Conservation (phyloP, 2,797 vertebrate species). For the Oophaga sylvatica region DNA sequence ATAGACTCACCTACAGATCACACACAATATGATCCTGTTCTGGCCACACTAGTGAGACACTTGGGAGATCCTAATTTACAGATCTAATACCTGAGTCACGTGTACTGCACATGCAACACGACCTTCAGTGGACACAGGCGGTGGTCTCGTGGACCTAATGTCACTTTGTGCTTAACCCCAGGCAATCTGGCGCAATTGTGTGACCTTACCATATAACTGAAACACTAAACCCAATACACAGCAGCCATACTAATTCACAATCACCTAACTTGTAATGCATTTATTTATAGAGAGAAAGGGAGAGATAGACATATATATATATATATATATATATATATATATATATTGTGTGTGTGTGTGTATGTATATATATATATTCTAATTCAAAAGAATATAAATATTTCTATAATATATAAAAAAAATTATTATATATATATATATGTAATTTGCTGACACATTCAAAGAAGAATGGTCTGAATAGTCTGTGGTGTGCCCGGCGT, state of each 20-base stretch:
- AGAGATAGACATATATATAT: not conserved
- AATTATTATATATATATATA: not conserved
- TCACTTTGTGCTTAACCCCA: too few relatives aligned
- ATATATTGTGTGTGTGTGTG: too few relatives aligned
- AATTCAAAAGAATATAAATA: too few relatives aligned
- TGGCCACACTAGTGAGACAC: not conserved
- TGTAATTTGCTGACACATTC: not conserved
- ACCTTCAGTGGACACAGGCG: not conserved
- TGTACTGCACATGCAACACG: not conserved
- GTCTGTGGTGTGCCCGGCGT: not conserved
- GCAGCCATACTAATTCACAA: too few relatives aligned
- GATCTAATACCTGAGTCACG: not conserved
- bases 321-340: not conserved
- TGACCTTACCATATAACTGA: not conserved
- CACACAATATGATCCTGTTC: not conserved
- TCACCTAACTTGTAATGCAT: too few relatives aligned
- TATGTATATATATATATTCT: too few relatives aligned
- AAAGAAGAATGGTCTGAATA: too few relatives aligned
- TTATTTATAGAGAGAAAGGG: too few relatives aligned
- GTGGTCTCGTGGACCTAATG: too few relatives aligned
- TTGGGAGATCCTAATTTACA: not conserved
- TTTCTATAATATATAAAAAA: not conserved
- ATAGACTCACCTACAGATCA: not conserved
- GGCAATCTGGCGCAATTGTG: not conserved
- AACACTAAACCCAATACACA: too few relatives aligned